Evolutionary conservation across 92 coral and sea anemone species (phyloP).

Genomic region (Blastomussa wellsi): DNA sequence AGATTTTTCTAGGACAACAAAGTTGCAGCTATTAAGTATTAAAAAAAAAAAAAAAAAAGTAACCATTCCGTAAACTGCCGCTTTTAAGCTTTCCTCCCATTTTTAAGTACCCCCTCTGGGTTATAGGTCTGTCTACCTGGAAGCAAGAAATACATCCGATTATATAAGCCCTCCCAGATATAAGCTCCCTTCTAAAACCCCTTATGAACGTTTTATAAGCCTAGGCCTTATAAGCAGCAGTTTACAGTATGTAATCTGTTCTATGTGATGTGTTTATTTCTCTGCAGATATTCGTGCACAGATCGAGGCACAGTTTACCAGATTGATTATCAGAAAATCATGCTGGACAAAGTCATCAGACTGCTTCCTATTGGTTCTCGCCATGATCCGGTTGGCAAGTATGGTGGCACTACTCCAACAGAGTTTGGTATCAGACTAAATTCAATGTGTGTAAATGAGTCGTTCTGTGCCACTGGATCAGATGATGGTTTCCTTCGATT

Average conservation of each 20-base stretch:
- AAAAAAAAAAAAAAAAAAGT: no score
- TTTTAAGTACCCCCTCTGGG: no score
- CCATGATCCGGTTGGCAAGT: slow-evolving; percentile 65
- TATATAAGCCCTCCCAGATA: no score
- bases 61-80: no score
- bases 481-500: slow-evolving; percentile 94
- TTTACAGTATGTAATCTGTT: background rate
- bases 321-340: slow-evolving; percentile 82
- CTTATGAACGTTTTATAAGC: no score
- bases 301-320: slow-evolving; percentile 78
- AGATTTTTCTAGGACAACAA: no score
- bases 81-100: no score
- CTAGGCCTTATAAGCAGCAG: no score
- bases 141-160: no score
- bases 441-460: slow-evolving; percentile 83
- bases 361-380: slow-evolving; percentile 86
- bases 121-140: no score
- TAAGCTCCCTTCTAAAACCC: no score
- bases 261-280: background rate
- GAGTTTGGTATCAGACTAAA: slow-evolving; percentile 83
- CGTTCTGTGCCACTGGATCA: slow-evolving; percentile 96
- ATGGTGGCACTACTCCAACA: slow-evolving; percentile 66
- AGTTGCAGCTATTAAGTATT: no score
- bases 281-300: slow-evolving; percentile 81
- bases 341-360: slow-evolving; percentile 81